Evolutionary conservation across 1,140 invertebrate species (phyloP).

Genomic region (Cherax quadricarinatus): DNA sequence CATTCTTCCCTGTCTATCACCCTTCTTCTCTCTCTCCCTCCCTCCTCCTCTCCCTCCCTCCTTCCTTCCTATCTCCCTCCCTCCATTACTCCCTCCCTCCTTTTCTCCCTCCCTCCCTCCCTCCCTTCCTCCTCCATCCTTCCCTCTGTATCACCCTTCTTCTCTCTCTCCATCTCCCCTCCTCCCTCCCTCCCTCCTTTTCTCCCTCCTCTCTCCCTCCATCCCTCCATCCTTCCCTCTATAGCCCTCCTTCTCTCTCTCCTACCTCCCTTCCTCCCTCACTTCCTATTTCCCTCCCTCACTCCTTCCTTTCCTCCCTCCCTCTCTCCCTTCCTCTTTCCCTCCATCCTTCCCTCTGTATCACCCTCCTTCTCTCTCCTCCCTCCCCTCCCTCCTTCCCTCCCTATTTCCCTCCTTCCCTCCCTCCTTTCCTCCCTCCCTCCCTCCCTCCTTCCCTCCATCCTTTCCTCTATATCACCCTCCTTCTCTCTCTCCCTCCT

Average conservation of each 20-base stretch:
- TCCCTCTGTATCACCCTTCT: background rate
- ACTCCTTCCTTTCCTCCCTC: background rate
- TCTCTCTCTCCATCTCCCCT: background rate
- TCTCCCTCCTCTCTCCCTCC: no score
- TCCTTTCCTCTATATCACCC: no score
- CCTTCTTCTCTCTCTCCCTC: background rate
- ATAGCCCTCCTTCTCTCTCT: no score
- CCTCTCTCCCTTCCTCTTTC: no score
- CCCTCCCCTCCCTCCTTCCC: background rate
- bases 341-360: no score
- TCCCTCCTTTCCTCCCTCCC: background rate
- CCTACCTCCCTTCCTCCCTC: background rate
- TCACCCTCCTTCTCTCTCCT: no score
- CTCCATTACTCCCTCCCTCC: background rate
- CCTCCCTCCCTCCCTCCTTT: no score
- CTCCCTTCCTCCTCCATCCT: no score
- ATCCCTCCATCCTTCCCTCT: no score
- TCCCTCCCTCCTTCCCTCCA: background rate
- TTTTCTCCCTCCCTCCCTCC: background rate
- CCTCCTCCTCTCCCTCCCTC: no score
- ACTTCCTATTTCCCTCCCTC: background rate
- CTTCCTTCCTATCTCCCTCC: no score
- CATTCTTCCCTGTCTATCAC: background rate
- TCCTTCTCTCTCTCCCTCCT: no score
- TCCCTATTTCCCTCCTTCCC: background rate